These are phyloP conservation scores for Nephrotoma flavescens DNA, from an alignment of 2,888 invertebrate species.

Conservation along the genomic window DNA sequence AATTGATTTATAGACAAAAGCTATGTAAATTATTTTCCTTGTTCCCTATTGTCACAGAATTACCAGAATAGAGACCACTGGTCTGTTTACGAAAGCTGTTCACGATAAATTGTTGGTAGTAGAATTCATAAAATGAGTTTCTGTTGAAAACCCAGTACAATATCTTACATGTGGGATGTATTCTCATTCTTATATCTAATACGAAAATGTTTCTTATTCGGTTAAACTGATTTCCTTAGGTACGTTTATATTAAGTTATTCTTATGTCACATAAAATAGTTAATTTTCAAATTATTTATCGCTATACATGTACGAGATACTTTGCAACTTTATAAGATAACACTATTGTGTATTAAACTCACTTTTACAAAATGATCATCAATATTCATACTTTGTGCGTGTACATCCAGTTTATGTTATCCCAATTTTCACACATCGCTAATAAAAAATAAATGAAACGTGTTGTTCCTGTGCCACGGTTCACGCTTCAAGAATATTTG, in stretches of 20 bases:
- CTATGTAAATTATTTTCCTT: no score
- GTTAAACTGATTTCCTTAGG: no score
- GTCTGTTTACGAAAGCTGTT: no score
- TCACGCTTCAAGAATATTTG: neutral
- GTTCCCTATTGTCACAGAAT: no score
- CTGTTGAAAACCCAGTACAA: no score
- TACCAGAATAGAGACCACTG: no score
- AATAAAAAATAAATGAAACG: neutral
- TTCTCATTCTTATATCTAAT: no score
- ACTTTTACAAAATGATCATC: neutral
- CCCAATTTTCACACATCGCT: neutral
- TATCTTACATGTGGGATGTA: no score
- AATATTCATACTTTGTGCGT: neutral
- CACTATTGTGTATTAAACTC: neutral
- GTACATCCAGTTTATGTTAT: neutral
- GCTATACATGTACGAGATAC: neutral
- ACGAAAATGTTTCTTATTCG: no score
- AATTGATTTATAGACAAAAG: no score
- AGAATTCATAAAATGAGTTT: no score
- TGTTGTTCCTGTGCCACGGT: neutral
- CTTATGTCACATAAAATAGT: neutral
- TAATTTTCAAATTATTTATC: neutral
- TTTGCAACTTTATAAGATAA: neutral
- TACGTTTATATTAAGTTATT: neutral
- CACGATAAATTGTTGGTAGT: no score